Evolutionary conservation across 2,113 vertebrate species (phyloP).

Genomic region (Lepus europaeus): DNA sequence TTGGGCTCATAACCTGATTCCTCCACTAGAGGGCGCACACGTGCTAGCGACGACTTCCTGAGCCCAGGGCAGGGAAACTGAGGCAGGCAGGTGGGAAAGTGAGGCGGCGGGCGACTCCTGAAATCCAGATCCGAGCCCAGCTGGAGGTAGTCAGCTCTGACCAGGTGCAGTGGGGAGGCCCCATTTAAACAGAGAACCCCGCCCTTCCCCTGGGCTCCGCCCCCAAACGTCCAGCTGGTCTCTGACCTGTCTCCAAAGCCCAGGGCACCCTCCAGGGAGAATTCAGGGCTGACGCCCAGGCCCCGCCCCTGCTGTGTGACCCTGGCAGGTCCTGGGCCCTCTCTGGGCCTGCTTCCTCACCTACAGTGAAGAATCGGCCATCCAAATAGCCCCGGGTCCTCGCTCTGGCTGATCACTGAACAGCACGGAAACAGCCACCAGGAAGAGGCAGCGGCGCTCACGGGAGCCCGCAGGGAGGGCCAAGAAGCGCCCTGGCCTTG

Average conservation of each 20-base stretch:
- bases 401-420: not conserved
- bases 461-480: not conserved
- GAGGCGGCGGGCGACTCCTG: not conserved
- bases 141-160: not conserved
- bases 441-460: accelerated
- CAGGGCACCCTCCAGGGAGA: not conserved
- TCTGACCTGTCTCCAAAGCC: not conserved
- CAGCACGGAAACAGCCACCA: not conserved
- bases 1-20: accelerated
- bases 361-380: not conserved
- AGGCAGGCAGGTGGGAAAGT: not conserved
- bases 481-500: not conserved
- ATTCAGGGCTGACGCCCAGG: not conserved
- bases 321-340: not conserved
- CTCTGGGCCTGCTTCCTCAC: not conserved
- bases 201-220: not conserved
- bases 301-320: not conserved
- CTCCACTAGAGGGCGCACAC: constrained; percentile 52
- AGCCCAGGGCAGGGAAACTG: constrained; percentile 2
- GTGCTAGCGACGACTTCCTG: accelerated
- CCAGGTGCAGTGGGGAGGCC: not conserved
- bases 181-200: not conserved
- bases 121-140: not conserved
- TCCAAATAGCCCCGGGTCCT: accelerated
- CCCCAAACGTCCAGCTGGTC: not conserved